Conservation (phyloP, 2,113 vertebrate species). For the Phrynosoma platyrhinos region DNA sequence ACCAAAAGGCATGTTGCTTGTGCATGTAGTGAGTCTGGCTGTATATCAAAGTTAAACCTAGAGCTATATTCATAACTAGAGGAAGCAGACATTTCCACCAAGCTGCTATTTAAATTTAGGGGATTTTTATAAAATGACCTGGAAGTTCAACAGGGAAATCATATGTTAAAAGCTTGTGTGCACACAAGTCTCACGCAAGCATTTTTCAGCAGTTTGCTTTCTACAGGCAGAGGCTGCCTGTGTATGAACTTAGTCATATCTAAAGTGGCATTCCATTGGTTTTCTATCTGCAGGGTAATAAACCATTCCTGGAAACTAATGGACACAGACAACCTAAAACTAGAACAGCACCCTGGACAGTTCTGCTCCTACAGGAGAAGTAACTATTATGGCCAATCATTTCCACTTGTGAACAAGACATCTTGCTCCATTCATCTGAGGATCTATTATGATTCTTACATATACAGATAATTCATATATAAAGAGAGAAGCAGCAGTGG, state of each 20-base stretch:
- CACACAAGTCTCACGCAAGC: background rate
- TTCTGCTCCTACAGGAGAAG: background rate
- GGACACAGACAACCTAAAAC: background rate
- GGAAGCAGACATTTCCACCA: background rate
- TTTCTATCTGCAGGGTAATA: background rate
- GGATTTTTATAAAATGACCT: background rate
- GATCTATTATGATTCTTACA: background rate
- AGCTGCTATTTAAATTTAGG: background rate
- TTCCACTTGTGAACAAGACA: background rate
- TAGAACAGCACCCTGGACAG: background rate
- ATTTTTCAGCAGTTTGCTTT: background rate
- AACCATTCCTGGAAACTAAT: background rate
- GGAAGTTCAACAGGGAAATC: background rate
- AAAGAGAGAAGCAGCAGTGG: background rate
- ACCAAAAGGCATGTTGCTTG: background rate
- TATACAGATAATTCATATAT: background rate
- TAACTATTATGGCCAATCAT: background rate
- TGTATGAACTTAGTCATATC: background rate
- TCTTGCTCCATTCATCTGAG: background rate
- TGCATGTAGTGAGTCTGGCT: background rate
- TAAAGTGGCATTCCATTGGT: background rate
- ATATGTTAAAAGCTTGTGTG: background rate
- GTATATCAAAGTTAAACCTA: background rate
- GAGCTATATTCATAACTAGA: background rate
- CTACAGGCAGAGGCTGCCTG: background rate